Conservation (phyloP, 2,797 vertebrate species). For the Lerista edwardsae region DNA sequence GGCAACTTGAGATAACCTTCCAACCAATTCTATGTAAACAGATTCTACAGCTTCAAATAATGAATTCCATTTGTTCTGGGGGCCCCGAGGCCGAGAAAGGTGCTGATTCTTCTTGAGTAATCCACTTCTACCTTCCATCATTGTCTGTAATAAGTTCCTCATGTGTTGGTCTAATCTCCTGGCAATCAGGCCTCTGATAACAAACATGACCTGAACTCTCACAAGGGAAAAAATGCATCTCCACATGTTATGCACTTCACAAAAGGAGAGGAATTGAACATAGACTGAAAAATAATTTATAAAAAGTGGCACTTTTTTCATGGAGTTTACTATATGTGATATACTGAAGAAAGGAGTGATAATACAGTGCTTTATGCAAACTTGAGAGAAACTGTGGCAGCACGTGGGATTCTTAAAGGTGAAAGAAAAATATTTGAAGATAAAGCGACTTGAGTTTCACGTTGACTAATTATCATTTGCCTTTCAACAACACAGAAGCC, state of each 20-base stretch:
- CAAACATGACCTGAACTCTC: slow-evolving; percentile 69
- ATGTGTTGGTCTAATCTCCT: slow-evolving; percentile 65
- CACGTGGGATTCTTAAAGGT: background rate
- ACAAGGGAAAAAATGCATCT: slow-evolving; percentile 60
- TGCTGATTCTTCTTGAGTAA: slow-evolving; percentile 50
- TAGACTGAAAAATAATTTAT: slow-evolving; percentile 49
- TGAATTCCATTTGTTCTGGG: slow-evolving; percentile 57
- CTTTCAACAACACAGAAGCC: slow-evolving; percentile 9
- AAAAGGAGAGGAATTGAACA: slow-evolving; percentile 62
- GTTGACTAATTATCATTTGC: slow-evolving; percentile 13
- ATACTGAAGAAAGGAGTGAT: slow-evolving; percentile 50
- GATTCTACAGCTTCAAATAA: slow-evolving; percentile 60
- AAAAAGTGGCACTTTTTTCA: slow-evolving; percentile 45
- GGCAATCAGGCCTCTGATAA: slow-evolving; percentile 59
- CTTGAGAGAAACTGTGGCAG: slow-evolving; percentile 17
- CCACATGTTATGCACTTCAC: slow-evolving; percentile 58
- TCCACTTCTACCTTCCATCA: slow-evolving; percentile 47
- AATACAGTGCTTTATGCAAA: slow-evolving; percentile 31
- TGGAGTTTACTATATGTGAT: slow-evolving; percentile 36
- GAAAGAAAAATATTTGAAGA: slow-evolving; percentile 33
- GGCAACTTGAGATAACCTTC: slow-evolving; percentile 64
- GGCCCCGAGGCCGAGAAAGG: slow-evolving; percentile 59
- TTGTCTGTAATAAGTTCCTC: slow-evolving; percentile 70
- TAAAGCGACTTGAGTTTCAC: background rate
- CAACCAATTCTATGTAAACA: slow-evolving; percentile 69